These are phyloP conservation scores for Upupa epops DNA, from an alignment of 2,113 vertebrate species.

Conservation along the genomic window DNA sequence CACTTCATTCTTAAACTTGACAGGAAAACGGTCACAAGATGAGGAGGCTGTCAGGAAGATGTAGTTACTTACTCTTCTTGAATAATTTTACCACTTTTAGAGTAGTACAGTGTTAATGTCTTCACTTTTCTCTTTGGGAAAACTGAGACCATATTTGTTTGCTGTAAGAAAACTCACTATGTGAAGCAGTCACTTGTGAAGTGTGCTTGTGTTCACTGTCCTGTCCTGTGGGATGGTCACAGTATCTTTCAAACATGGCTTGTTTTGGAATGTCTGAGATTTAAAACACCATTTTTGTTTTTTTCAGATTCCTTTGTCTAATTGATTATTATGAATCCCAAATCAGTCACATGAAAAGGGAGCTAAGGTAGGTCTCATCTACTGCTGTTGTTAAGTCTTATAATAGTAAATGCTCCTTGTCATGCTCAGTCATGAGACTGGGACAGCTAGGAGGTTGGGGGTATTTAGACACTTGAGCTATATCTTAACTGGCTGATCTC, in stretches of 20 bases:
- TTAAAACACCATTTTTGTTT: slow-evolving; percentile 7
- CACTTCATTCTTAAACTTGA: neutral
- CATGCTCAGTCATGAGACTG: neutral
- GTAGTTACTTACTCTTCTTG: neutral
- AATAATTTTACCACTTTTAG: neutral
- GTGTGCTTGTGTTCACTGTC: neutral
- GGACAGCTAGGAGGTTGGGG: neutral
- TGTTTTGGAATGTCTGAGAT: neutral
- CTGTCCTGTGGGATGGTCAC: neutral
- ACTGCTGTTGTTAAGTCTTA: neutral
- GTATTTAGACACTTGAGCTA: neutral
- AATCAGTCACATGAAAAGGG: slow-evolving; percentile 74
- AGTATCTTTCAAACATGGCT: neutral
- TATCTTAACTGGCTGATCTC: neutral
- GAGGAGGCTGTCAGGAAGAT: neutral
- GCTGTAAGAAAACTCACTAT: neutral
- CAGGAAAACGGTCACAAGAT: neutral
- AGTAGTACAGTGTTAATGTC: neutral
- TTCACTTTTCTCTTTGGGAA: neutral
- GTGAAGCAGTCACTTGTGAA: neutral
- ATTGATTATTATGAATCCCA: slow-evolving; percentile 87
- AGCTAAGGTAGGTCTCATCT: slow-evolving; percentile 75
- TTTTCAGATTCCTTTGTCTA: slow-evolving; percentile 81
- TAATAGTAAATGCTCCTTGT: neutral
- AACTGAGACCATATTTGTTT: neutral